These are phyloP conservation scores for Drosophila anceps DNA, from an alignment of 2,888 invertebrate genomes.

Conservation along the genomic window DNA sequence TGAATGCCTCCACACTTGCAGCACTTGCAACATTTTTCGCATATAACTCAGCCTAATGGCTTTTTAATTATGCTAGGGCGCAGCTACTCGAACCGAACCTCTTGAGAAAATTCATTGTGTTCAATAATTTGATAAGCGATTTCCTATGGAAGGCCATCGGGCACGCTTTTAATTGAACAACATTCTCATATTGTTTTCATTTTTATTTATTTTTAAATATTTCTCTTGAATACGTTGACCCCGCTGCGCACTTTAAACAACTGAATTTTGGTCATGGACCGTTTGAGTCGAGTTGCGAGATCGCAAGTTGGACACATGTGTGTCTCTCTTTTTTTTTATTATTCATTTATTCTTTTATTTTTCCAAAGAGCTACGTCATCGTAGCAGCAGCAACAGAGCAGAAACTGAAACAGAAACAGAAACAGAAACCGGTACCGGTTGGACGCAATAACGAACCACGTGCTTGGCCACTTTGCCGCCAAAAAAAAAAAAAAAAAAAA, in stretches of 20 bases:
- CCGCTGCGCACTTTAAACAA: slow-evolving; percentile 61
- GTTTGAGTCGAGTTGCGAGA: slow-evolving; percentile 58
- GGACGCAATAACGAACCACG: slow-evolving; percentile 53
- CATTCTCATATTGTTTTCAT: slow-evolving; percentile 16
- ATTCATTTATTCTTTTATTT: slow-evolving; percentile 6
- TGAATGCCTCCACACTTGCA: slow-evolving; percentile 33
- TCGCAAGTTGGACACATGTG: slow-evolving; percentile 57
- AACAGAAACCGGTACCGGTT: slow-evolving; percentile 60
- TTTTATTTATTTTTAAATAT: slow-evolving; percentile 22
- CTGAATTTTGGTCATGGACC: slow-evolving; percentile 68
- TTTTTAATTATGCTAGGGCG: slow-evolving; percentile 57
- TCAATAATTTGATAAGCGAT: slow-evolving; percentile 65
- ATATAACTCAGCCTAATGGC: slow-evolving; percentile 56
- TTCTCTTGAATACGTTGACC: slow-evolving; percentile 60
- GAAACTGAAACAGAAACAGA: slow-evolving; percentile 59
- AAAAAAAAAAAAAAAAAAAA: slow-evolving; percentile 47
- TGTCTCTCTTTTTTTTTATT: slow-evolving; percentile 2
- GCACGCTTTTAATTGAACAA: slow-evolving; percentile 22
- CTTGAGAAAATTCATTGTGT: slow-evolving; percentile 54
- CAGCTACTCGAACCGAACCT: slow-evolving; percentile 49
- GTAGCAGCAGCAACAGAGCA: slow-evolving; percentile 28
- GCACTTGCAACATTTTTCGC: slow-evolving; percentile 33
- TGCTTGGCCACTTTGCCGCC: slow-evolving; percentile 68
- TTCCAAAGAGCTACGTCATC: slow-evolving; percentile 66
- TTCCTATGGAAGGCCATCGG: slow-evolving; percentile 28